Percentiles rank a stretch among this genome's conserved stretches.
Conservation (phyloP, 2,113 vertebrate species). For the Strix aluco region DNA sequence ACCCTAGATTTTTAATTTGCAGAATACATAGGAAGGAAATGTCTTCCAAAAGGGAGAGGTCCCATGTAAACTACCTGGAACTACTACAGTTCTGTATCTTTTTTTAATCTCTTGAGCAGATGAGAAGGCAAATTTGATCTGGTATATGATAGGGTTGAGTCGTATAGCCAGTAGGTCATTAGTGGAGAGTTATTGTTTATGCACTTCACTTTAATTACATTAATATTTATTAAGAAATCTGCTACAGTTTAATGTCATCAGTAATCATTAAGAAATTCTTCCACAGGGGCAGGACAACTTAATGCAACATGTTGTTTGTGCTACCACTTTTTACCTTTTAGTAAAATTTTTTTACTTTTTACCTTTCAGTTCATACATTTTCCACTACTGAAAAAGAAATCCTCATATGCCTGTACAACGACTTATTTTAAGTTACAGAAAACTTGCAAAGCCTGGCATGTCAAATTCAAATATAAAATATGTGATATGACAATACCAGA, state of each 20-base stretch:
- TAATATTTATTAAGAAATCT: not conserved
- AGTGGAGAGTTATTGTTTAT: not conserved
- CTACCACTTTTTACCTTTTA: not conserved
- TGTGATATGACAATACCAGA: not conserved
- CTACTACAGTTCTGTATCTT: not conserved
- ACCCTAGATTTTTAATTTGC: not conserved
- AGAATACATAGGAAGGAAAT: not conserved
- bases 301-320: not conserved
- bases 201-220: not conserved
- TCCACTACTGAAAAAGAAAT: not conserved
- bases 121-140: not conserved
- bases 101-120: not conserved
- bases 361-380: not conserved
- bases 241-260: not conserved
- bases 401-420: not conserved
- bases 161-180: not conserved
- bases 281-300: not conserved
- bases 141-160: not conserved
- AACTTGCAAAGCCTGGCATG: not conserved
- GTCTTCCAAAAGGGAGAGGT: not conserved
- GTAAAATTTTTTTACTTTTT: not conserved
- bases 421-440: not conserved
- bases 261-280: not conserved
- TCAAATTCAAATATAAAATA: not conserved
- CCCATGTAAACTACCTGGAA: not conserved